These are phyloP conservation scores for Thalassoma bifasciatum DNA, from an alignment of 2,113 vertebrate genomes.

Conservation along the genomic window DNA sequence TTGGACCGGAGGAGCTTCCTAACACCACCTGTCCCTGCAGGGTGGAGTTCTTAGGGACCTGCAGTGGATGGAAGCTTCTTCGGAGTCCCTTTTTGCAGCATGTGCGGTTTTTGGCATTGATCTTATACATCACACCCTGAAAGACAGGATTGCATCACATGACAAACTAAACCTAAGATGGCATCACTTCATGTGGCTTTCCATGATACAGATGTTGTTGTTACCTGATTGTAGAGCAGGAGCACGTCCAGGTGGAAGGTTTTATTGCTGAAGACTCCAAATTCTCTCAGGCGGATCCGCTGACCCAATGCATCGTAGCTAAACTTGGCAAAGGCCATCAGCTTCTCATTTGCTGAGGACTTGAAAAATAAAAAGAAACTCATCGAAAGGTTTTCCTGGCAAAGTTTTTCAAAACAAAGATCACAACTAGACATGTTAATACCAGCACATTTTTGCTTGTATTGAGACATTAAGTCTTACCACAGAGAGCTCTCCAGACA, in stretches of 20 bases:
- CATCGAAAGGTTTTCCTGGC: neutral
- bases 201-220: neutral
- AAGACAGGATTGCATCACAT: slow-evolving; percentile 1
- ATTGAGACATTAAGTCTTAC: slow-evolving; percentile 3
- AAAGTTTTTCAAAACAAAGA: too few species aligned
- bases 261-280: slow-evolving; percentile 41
- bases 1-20: slow-evolving; percentile 69
- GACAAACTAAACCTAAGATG: neutral
- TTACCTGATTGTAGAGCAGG: slow-evolving; percentile 76
- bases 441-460: neutral
- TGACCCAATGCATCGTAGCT: slow-evolving; percentile 68
- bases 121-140: slow-evolving; percentile 69
- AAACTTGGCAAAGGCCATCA: slow-evolving; percentile 55
- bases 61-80: slow-evolving; percentile 67
- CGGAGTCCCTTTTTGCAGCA: slow-evolving; percentile 67
- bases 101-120: slow-evolving; percentile 49
- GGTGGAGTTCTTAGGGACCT: slow-evolving; percentile 56
- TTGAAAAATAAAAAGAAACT: slow-evolving; percentile 19
- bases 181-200: neutral
- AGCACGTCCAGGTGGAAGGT: slow-evolving; percentile 56
- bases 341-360: slow-evolving; percentile 39
- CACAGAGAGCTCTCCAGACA: slow-evolving; percentile 53
- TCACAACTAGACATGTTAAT: neutral
- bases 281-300: slow-evolving; percentile 68
- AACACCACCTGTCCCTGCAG: slow-evolving; percentile 65